These are phyloP conservation scores for Eidolon dupreanum DNA, from an alignment of 2,797 vertebrate genomes.

Conservation along the genomic window DNA sequence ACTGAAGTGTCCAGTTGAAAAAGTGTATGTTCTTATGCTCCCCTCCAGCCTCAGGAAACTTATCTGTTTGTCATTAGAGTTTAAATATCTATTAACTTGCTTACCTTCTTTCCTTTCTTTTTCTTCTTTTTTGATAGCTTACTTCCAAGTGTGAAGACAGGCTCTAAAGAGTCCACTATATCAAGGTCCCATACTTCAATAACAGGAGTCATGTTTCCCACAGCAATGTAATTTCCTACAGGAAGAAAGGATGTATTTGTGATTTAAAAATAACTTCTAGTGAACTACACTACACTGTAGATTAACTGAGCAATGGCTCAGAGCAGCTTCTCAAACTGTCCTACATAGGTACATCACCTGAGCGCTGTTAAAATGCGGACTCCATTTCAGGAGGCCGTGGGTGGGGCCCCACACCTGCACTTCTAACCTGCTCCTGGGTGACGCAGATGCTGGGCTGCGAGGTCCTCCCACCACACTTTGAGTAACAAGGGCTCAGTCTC, in stretches of 20 bases:
- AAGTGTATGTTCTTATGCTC: neutral
- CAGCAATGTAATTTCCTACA: conserved; percentile 94
- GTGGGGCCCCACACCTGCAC: neutral
- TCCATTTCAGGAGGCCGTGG: neutral
- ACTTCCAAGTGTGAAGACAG: conserved; percentile 94
- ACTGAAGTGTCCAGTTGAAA: neutral
- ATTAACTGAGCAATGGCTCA: neutral
- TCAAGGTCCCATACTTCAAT: conserved; percentile 99
- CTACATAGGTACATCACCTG: neutral
- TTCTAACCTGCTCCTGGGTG: neutral
- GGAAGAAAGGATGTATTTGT: neutral
- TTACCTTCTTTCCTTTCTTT: conserved; percentile 94
- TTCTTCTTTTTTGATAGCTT: conserved; percentile 93
- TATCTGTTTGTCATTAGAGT: neutral
- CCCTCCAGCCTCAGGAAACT: neutral
- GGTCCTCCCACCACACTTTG: neutral
- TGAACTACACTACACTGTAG: neutral
- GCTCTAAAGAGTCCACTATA: conserved; percentile 96
- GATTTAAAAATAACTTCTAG: neutral
- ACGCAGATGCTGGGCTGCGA: neutral
- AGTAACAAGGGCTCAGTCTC: neutral
- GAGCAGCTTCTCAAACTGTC: neutral
- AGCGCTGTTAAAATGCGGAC: neutral
- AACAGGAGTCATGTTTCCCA: conserved; percentile 98
- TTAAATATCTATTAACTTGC: neutral